Percentiles rank a stretch among this genome's conserved stretches.
These are phyloP conservation scores for Electrona antarctica DNA, from an alignment of 2,113 vertebrate species.

Conservation along the genomic window DNA sequence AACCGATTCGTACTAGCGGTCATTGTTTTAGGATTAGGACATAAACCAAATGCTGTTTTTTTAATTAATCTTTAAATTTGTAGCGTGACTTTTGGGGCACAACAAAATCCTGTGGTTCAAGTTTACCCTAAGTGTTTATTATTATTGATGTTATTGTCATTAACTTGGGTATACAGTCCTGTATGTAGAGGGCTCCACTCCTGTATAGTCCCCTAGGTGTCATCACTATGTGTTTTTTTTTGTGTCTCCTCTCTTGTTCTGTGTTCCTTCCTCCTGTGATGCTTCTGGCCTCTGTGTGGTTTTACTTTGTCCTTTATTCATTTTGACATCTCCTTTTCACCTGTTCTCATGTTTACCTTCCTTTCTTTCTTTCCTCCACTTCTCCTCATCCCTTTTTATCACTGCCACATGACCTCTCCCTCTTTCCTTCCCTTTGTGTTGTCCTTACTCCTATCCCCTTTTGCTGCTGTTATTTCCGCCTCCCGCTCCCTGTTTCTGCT, in stretches of 20 bases:
- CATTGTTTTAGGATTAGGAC: too few species aligned
- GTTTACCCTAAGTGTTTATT: constrained; percentile 16
- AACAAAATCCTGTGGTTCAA: constrained; percentile 16
- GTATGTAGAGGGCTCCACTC: constrained; percentile 16
- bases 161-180: accelerated
- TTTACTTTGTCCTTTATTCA: constrained; percentile 39
- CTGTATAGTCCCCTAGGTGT: constrained; percentile 31
- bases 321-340: constrained; percentile 36
- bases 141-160: neutral
- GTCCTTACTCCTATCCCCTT: too few species aligned
- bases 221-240: constrained; percentile 56
- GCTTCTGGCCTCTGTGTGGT: constrained; percentile 43
- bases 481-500: constrained; percentile 39
- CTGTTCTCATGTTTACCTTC: constrained; percentile 47
- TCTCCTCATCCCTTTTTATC: constrained; percentile 24
- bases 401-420: constrained; percentile 21
- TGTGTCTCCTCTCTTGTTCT: constrained; percentile 58
- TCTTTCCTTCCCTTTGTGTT: neutral
- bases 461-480: too few species aligned
- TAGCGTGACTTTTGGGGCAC: neutral
- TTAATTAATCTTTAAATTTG: too few species aligned
- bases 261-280: constrained; percentile 33
- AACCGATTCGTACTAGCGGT: too few species aligned
- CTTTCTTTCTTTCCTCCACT: neutral
- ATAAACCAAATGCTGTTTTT: too few species aligned